Evolutionary conservation across 2,888 invertebrate species (phyloP), one percentile per base, ranked within the genome.

Genomic region (Microctonus hyperodae): DNA sequence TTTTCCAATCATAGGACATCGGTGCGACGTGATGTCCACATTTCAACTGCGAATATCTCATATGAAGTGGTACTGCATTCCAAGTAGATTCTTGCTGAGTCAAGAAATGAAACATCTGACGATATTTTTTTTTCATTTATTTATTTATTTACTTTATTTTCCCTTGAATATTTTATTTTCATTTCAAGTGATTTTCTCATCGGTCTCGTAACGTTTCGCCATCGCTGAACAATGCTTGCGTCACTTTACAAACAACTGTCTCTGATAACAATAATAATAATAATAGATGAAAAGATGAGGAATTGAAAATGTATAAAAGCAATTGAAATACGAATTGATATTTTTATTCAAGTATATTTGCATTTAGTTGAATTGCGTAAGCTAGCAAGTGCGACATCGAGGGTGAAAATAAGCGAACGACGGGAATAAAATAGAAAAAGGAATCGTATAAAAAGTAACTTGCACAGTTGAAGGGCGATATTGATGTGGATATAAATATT

Each of bases 1-100:
- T 74, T 74, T 74, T 74, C 68, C 74, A 73, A 74, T 74, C 74
- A 72, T 72, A 71, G 67, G 64, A 68, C 68, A 65, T n/a, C 56
- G 56, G 60, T 56, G 44, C 60, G 16, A 66, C 66, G 60, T 61
- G 44, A 44, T 44, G 61, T 61, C 55, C 16, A 10, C 20, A 33
- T 16, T 33, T 33, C 33, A 28, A 31, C 33, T 33, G 10, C 9
- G 16, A 20, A 11, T 20, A 2, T 31, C 6, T 28, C 10, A 11
- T 55, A 55, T 33, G 33, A 16, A 20, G 9, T 5, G 7, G 33
- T 28, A 33, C 16, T 33, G 55, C 55, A 55, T 31, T 55, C 16
- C 33, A 11, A 20, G 31, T 33, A 20, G n/a, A 55, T 33, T 55
- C 16, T 55, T 55, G 20, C 55, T 55, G 55, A 33, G 5, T 16